phyloP scores from a whole-genome alignment of 1,140 invertebrate genomes.

The Archegozetes longisetosus region DNA sequence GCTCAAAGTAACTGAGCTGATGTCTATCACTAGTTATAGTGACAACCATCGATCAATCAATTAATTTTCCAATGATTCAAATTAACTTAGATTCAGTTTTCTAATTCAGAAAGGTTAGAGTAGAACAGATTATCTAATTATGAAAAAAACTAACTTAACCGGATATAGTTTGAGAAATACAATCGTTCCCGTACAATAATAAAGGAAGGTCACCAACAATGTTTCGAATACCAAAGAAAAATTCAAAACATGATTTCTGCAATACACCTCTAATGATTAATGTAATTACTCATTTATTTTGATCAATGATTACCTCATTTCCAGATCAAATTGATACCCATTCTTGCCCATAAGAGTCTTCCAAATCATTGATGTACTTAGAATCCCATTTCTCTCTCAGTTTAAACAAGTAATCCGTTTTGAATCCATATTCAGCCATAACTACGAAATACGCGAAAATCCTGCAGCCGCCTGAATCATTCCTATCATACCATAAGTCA shows the following conservation, averaged over 20 bases:
- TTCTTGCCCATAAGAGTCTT: constrained; percentile 43
- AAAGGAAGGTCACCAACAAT: constrained; percentile 45
- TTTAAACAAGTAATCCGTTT: constrained; percentile 33
- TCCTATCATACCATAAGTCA: constrained; percentile 37
- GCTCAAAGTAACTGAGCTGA: too few species aligned
- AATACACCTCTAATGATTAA: too few species aligned
- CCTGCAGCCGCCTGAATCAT: constrained; percentile 36
- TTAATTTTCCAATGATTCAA: too few species aligned
- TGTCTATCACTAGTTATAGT: too few species aligned
- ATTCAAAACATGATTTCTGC: constrained; percentile 50
- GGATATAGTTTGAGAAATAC: constrained; percentile 40
- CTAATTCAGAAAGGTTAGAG: too few species aligned
- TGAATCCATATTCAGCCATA: constrained; percentile 42
- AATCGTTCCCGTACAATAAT: constrained; percentile 52
- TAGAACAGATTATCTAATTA: too few species aligned
- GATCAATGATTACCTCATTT: constrained; percentile 37
- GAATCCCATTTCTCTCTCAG: constrained; percentile 39
- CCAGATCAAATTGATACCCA: too few species aligned
- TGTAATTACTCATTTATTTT: too few species aligned
- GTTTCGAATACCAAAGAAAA: constrained; percentile 55
- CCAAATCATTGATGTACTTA: constrained; percentile 38
- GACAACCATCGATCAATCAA: too few species aligned
- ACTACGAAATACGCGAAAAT: constrained; percentile 42
- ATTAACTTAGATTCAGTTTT: too few species aligned
- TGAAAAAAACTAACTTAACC: too few species aligned